These are phyloP conservation scores for Sitta europaea DNA, from an alignment of 2,113 vertebrate species.

Conservation along the genomic window DNA sequence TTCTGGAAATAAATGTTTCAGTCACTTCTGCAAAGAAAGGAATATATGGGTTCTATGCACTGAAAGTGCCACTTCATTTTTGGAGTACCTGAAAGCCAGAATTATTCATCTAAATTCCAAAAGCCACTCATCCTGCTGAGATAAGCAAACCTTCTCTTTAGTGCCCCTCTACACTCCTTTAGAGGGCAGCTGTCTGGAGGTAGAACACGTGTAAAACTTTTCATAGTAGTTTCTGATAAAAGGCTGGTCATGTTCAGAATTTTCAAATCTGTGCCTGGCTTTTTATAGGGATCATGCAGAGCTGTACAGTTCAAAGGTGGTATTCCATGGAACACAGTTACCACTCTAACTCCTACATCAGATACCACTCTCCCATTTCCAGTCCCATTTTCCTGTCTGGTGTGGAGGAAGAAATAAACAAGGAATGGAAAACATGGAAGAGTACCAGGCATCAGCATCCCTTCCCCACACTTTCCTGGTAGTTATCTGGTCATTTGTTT, in stretches of 20 bases:
- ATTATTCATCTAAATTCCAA: neutral
- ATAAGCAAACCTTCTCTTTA: neutral
- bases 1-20: neutral
- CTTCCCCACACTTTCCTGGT: neutral
- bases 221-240: neutral
- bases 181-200: neutral
- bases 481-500: neutral
- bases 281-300: neutral
- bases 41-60: neutral
- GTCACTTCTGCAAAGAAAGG: neutral
- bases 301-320: neutral
- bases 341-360: neutral
- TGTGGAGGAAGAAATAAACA: neutral
- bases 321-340: fast-evolving
- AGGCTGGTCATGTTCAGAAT: neutral
- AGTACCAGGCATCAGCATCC: neutral
- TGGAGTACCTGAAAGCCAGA: neutral
- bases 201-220: fast-evolving
- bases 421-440: neutral
- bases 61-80: neutral
- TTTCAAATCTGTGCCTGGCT: neutral
- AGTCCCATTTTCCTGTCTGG: neutral
- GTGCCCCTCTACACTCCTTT: neutral
- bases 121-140: neutral
- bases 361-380: neutral